A percentile compares a stretch with the other conserved stretches of the same genome.
Conservation (phyloP, 2,113 vertebrate species). For the Athene noctua region DNA sequence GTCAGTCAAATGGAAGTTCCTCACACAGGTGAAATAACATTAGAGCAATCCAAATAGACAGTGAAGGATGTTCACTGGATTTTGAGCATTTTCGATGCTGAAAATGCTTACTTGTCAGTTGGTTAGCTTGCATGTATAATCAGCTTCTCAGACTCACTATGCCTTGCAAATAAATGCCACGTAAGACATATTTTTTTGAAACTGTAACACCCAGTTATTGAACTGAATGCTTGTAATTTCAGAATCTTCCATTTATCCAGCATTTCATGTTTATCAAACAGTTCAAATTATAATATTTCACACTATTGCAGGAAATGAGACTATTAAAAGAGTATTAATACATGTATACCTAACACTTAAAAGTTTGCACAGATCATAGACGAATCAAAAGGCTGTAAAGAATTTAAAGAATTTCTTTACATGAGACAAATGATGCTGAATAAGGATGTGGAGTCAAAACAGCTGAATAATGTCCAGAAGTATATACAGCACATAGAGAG, state of each 20-base stretch:
- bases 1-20: background rate
- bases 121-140: background rate
- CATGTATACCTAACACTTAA: background rate
- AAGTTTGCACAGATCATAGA: background rate
- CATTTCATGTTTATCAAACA: background rate
- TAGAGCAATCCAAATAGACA: background rate
- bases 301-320: background rate
- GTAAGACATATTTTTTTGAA: background rate
- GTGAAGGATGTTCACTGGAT: background rate
- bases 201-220: background rate
- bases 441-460: background rate
- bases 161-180: background rate
- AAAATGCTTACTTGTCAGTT: background rate
- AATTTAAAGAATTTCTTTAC: background rate
- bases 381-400: background rate
- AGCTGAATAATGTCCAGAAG: background rate
- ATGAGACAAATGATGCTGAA: background rate
- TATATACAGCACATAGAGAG: background rate
- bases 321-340: background rate
- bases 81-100: background rate
- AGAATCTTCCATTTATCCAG: background rate
- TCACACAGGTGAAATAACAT: background rate
- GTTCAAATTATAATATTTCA: background rate
- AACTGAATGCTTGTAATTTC: background rate
- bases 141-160: background rate